A percentile compares a stretch with the other conserved stretches of the same genome.
Conservation (phyloP, 2,113 vertebrate species). For the Proterorhinus semilunaris region DNA sequence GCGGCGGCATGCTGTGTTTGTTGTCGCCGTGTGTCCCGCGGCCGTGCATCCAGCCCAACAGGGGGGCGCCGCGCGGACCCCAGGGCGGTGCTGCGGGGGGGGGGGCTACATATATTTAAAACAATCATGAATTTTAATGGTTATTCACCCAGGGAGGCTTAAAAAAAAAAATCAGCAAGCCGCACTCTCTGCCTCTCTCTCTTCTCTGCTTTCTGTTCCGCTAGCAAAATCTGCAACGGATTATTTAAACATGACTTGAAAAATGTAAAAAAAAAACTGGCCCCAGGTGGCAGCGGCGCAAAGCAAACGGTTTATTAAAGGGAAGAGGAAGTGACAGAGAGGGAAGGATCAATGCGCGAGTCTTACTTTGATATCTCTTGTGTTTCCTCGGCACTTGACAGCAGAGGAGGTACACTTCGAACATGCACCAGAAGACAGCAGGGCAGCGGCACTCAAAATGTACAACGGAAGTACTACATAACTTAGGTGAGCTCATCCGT, state of each 20-base stretch:
- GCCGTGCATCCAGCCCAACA: conserved; percentile 44
- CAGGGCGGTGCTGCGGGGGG: conserved; percentile 46
- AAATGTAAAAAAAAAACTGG: conserved; percentile 52
- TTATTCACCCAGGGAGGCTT: conserved; percentile 39
- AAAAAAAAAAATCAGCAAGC: conserved; percentile 5
- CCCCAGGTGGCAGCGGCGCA: conserved; percentile 50
- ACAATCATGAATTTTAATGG: conserved; percentile 74
- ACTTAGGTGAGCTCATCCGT: too few relatives aligned
- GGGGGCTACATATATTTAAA: conserved; percentile 72
- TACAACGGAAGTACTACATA: too few relatives aligned
- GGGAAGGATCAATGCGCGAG: conserved; percentile 29
- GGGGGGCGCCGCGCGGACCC: conserved; percentile 49
- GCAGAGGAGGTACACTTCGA: conserved; percentile 7
- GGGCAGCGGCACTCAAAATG: background rate
- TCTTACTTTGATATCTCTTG: conserved; percentile 29
- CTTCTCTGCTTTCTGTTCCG: background rate
- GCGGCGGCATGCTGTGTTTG: conserved; percentile 26
- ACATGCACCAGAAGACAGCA: background rate
- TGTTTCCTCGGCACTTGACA: conserved; percentile 33
- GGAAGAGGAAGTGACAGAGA: conserved; percentile 43
- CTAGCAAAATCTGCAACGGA: conserved; percentile 44
- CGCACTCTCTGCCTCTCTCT: conserved; percentile 27
- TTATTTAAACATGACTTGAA: conserved; percentile 66
- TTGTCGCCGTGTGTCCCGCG: conserved; percentile 45
- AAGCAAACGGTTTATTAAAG: conserved; percentile 48